Percentiles rank a stretch among this genome's conserved stretches.
phyloP scores from a whole-genome alignment of 53 echinoderm and acorn worm genomes.

The Paracentrotus lividus region DNA sequence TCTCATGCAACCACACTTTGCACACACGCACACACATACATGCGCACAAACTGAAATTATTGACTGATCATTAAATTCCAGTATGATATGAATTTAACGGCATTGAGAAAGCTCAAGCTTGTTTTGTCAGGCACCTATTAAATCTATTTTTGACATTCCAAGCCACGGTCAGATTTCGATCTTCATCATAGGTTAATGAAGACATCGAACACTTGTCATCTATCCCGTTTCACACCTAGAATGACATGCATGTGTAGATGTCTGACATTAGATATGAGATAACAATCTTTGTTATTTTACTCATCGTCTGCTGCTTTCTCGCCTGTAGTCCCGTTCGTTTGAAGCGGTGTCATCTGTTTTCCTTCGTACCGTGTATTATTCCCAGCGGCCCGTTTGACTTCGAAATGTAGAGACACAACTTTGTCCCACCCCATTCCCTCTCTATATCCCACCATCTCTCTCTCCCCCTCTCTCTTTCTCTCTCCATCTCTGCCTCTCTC shows the following conservation, averaged over 20 bases:
- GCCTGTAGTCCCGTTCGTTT: background rate
- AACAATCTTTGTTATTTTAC: slow-evolving; percentile 39
- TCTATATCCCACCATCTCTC: background rate
- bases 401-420: background rate
- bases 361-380: slow-evolving; percentile 5
- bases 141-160: background rate
- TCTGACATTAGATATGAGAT: background rate
- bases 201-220: slow-evolving; percentile 18
- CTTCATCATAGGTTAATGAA: background rate
- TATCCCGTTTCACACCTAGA: background rate
- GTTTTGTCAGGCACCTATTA: background rate
- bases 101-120: background rate
- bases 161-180: background rate
- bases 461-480: background rate
- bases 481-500: background rate
- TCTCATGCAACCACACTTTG: too few relatives aligned
- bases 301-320: background rate
- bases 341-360: slow-evolving; percentile 1
- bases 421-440: background rate
- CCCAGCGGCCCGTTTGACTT: background rate
- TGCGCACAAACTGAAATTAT: background rate
- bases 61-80: background rate
- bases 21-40: too few relatives aligned
- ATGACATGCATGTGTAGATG: background rate
- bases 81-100: background rate